A percentile compares a stretch with the other conserved stretches of the same genome.
Conservation (phyloP, 1,140 invertebrate genomes). For the Drosophila persimilis region DNA sequence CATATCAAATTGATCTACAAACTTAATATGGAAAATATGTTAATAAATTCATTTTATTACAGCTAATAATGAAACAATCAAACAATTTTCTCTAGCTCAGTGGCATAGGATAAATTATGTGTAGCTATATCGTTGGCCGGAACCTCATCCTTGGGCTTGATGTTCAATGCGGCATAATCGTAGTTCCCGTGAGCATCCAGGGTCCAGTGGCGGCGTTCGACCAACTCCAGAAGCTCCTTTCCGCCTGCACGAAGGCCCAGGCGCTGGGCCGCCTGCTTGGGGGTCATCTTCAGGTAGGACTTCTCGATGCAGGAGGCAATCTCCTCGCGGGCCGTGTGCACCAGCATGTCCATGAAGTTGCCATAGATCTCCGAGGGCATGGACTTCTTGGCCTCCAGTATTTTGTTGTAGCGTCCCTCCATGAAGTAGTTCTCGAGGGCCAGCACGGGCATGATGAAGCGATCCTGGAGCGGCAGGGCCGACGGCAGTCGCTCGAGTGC, state of each 20-base stretch:
- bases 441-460: slow-evolving; percentile 97
- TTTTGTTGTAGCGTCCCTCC: slow-evolving; percentile 99
- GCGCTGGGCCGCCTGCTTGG: slow-evolving; percentile 93
- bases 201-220: slow-evolving; percentile 91
- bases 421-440: slow-evolving; percentile 99
- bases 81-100: not conserved
- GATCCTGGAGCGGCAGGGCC: slow-evolving; percentile 94
- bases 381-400: slow-evolving; percentile 88
- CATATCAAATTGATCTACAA: not conserved
- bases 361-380: slow-evolving; percentile 97
- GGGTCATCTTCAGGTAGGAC: slow-evolving; percentile 95
- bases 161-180: slow-evolving; percentile 87
- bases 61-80: not conserved
- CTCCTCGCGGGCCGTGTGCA: slow-evolving; percentile 98
- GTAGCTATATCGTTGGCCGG: slow-evolving; percentile 89
- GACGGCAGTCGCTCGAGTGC: slow-evolving; percentile 96
- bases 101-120: no score
- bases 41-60: not conserved
- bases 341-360: slow-evolving; percentile 98
- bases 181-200: slow-evolving; percentile 91
- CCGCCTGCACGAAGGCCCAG: slow-evolving; percentile 91
- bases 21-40: not conserved
- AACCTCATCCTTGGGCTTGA: slow-evolving; percentile 88
- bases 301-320: slow-evolving; percentile 98
- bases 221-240: slow-evolving; percentile 90